These are phyloP conservation scores for Amblyopsis rosae DNA, from an alignment of 2,113 vertebrate genomes.

Conservation along the genomic window DNA sequence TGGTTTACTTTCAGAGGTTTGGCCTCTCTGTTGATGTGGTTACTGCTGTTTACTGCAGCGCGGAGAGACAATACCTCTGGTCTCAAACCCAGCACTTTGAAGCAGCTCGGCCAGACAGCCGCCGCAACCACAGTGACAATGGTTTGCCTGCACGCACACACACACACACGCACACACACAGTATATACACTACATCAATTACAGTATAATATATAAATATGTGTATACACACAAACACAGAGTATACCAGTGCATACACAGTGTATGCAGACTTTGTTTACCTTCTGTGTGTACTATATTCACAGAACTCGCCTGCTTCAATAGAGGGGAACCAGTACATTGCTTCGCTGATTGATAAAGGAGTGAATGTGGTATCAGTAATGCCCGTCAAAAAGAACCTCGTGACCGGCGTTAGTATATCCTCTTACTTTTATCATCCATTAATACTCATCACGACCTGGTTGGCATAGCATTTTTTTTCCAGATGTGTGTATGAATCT, in stretches of 20 bases:
- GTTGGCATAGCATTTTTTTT: not conserved
- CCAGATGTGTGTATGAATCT: no score
- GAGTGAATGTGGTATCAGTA: slow-evolving; percentile 71
- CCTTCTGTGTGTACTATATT: not conserved
- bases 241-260: not conserved
- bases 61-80: slow-evolving; percentile 77
- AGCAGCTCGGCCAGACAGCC: slow-evolving; percentile 69
- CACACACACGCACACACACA: not conserved
- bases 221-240: not conserved
- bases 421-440: not conserved
- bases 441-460: not conserved
- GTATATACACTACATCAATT: not conserved
- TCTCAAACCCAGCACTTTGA: slow-evolving; percentile 86
- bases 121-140: slow-evolving; percentile 40
- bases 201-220: no score
- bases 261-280: not conserved
- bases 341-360: slow-evolving; percentile 60
- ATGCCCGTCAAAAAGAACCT: slow-evolving; percentile 70
- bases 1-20: slow-evolving; percentile 25
- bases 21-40: slow-evolving; percentile 15
- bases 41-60: slow-evolving; percentile 60
- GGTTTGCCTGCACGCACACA: slow-evolving; percentile 43
- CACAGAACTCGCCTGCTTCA: slow-evolving; percentile 39
- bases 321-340: slow-evolving; percentile 69
- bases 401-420: slow-evolving; percentile 63